Evolutionary conservation across 2,888 invertebrate species (phyloP).

Genomic region (Drosophila monieri): DNA sequence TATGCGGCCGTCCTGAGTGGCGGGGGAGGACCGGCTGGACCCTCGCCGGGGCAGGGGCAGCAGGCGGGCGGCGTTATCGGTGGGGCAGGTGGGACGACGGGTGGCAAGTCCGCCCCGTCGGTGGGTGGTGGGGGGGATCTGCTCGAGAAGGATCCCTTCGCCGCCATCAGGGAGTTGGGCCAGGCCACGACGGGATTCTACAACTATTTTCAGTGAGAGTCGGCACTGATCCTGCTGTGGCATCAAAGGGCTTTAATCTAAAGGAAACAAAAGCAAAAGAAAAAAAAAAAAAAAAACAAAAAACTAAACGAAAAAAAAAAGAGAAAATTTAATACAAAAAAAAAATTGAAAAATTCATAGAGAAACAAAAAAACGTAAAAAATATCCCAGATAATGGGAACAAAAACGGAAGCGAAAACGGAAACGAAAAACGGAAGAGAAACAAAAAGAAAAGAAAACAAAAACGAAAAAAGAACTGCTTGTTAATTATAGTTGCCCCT

Average conservation of each 20-base stretch:
- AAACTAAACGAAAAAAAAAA: constrained; percentile 43
- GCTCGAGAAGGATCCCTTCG: constrained; percentile 84
- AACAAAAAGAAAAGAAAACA: constrained; percentile 39
- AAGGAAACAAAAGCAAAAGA: constrained; percentile 27
- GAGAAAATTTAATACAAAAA: constrained; percentile 52
- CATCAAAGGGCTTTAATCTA: constrained; percentile 52
- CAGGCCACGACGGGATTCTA: constrained; percentile 85
- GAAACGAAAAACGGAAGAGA: constrained; percentile 43
- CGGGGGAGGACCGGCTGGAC: constrained; percentile 1
- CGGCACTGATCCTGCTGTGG: constrained; percentile 54
- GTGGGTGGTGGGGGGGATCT: constrained; percentile 54
- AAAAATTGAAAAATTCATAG: constrained; percentile 63
- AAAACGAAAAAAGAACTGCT: constrained; percentile 63
- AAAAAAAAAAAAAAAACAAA: constrained; percentile 22
- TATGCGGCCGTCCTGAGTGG: constrained; percentile 84
- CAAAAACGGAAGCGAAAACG: constrained; percentile 19
- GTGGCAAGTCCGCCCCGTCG: constrained; percentile 17
- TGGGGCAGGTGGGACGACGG: constrained; percentile 22
- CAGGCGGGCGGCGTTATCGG: constrained; percentile 15
- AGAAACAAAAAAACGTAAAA: constrained; percentile 52
- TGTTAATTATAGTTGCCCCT: constrained; percentile 70
- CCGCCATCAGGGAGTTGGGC: constrained; percentile 84
- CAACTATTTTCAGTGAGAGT: constrained; percentile 85
- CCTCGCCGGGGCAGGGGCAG: constrained; percentile 3
- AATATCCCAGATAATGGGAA: constrained; percentile 46